These are phyloP conservation scores for Zalophus californianus DNA, from an alignment of 2,797 vertebrate genomes.

Conservation along the genomic window DNA sequence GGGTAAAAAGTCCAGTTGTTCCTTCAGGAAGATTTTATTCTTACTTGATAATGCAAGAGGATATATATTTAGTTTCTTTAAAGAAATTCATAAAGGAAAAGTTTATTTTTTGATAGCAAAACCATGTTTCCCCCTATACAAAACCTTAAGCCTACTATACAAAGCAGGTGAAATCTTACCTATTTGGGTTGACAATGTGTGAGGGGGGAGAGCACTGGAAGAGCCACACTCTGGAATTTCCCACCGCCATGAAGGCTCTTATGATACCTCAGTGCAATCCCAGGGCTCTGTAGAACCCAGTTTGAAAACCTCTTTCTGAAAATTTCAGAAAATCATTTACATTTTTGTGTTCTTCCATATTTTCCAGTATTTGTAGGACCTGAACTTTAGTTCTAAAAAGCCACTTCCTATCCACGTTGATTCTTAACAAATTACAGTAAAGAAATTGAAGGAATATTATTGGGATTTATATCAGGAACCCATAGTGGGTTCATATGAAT, in stretches of 20 bases:
- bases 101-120: not conserved
- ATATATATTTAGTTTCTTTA: not conserved
- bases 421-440: slow-evolving; percentile 15
- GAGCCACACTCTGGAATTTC: not conserved
- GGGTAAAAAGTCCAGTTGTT: slow-evolving; percentile 15
- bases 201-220: not conserved
- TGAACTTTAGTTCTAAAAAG: not conserved
- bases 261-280: not conserved
- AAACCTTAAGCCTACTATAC: not conserved
- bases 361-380: not conserved
- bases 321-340: not conserved
- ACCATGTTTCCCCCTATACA: not conserved
- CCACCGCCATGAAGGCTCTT: not conserved
- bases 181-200: not conserved
- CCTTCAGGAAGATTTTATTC: not conserved
- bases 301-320: slow-evolving; percentile 17
- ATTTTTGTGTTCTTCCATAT: not conserved
- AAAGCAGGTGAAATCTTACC: not conserved
- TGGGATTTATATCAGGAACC: not conserved
- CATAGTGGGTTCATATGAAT: not conserved
- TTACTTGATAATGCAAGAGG: not conserved
- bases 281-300: not conserved
- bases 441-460: not conserved
- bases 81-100: slow-evolving; percentile 2
- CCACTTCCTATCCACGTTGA: not conserved